Evolutionary conservation across 2,113 vertebrate species (phyloP).

Genomic region (Cervus canadensis): DNA sequence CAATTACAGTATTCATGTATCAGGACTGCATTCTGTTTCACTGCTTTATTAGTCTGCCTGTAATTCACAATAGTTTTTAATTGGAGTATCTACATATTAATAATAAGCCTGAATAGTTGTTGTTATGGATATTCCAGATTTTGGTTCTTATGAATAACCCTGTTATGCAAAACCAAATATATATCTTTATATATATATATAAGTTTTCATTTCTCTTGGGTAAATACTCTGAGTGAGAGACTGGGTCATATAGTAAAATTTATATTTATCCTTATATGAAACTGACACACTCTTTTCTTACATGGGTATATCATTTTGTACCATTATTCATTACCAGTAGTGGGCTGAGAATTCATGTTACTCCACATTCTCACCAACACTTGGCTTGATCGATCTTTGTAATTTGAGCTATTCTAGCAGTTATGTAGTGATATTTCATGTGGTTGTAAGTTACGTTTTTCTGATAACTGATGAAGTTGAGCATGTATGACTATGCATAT

Average conservation of each 20-base stretch:
- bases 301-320: background rate
- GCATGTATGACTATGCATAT: background rate
- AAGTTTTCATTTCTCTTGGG: background rate
- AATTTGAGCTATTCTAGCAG: background rate
- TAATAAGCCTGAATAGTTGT: background rate
- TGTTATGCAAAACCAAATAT: background rate
- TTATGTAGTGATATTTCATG: background rate
- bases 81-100: background rate
- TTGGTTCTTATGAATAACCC: background rate
- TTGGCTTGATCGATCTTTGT: background rate
- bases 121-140: background rate
- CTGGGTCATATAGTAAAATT: background rate
- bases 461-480: background rate
- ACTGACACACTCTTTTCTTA: background rate
- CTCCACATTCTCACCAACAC: background rate
- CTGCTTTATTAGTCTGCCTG: background rate
- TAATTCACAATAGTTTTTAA: background rate
- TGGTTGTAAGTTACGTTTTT: background rate
- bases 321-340: background rate
- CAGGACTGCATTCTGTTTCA: background rate
- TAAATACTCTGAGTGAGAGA: background rate
- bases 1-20: background rate
- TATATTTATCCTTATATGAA: background rate
- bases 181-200: background rate
- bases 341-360: background rate